These are phyloP conservation scores for Didymodactylos carnosus DNA, from an alignment of 2,888 invertebrate genomes.

Conservation along the genomic window DNA sequence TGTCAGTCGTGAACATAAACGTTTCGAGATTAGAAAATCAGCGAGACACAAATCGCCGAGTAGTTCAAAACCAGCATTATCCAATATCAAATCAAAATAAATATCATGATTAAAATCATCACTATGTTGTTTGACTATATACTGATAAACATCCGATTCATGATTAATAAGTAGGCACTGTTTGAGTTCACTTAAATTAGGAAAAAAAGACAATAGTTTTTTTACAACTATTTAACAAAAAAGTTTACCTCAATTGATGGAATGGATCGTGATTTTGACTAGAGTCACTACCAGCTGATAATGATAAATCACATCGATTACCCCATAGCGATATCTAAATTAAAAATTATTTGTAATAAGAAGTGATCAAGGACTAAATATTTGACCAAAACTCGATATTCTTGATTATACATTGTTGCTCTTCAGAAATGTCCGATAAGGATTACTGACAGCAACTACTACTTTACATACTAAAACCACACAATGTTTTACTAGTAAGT, in stretches of 20 bases:
- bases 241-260: slow-evolving; percentile 1
- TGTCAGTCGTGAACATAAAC: slow-evolving; percentile 46
- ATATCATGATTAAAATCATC: slow-evolving; percentile 14
- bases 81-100: slow-evolving; percentile 44
- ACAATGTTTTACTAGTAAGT: too few species aligned
- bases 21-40: slow-evolving; percentile 49
- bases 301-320: slow-evolving; percentile 75
- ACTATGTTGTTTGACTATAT: background rate
- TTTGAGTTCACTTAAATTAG: background rate
- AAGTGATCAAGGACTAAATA: background rate
- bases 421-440: too few species aligned
- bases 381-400: too few species aligned
- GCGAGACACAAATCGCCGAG: slow-evolving; percentile 70
- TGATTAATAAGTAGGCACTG: slow-evolving; percentile 1
- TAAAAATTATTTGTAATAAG: too few species aligned
- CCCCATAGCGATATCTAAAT: slow-evolving; percentile 51
- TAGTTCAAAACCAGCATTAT: slow-evolving; percentile 81
- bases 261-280: slow-evolving; percentile 1
- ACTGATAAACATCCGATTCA: slow-evolving; percentile 1
- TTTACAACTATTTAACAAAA: too few species aligned
- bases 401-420: too few species aligned
- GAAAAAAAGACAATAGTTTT: background rate
- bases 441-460: too few species aligned
- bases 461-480: too few species aligned
- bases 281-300: slow-evolving; percentile 48